Evolutionary conservation across 2,888 invertebrate species (phyloP).

Genomic region (Hermaeophaga mercurialis): DNA sequence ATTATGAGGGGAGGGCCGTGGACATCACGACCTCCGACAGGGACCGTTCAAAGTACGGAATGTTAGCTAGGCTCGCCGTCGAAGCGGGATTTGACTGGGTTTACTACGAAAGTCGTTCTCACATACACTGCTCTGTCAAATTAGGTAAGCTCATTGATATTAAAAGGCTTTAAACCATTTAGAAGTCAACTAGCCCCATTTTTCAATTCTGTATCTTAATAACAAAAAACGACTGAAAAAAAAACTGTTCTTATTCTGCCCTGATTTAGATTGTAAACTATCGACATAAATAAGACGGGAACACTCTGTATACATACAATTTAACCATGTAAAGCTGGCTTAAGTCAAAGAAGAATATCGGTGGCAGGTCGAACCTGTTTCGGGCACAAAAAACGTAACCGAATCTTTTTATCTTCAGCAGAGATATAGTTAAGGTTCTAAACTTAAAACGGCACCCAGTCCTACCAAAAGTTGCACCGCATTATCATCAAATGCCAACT

Average conservation of each 20-base stretch:
- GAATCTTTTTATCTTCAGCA: constrained; percentile 46
- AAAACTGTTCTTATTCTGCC: not conserved
- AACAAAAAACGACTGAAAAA: too few species aligned
- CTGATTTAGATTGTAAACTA: not conserved
- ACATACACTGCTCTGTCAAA: constrained; percentile 97
- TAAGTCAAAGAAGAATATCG: not conserved
- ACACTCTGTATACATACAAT: too few species aligned
- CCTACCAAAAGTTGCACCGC: constrained; percentile 48
- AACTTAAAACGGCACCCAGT: constrained; percentile 52
- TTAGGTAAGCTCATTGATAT: constrained; percentile 91
- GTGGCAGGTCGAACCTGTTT: constrained; percentile 31
- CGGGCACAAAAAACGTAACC: constrained; percentile 38
- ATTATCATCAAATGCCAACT: constrained; percentile 52
- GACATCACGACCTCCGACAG: constrained; percentile 95
- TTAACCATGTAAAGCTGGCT: constrained; percentile 4
- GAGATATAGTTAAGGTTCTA: constrained; percentile 50
- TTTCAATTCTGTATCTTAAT: too few species aligned
- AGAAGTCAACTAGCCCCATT: too few species aligned
- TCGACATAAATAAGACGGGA: too few species aligned
- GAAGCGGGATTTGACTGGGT: constrained; percentile 99
- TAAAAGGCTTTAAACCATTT: too few species aligned
- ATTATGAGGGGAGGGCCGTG: constrained; percentile 96
- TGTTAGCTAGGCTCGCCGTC: constrained; percentile 93
- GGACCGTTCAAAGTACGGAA: constrained; percentile 91
- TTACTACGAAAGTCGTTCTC: constrained; percentile 91